Evolutionary conservation across 2,888 invertebrate genomes (phyloP).

Genomic region (Folsomia candida): DNA sequence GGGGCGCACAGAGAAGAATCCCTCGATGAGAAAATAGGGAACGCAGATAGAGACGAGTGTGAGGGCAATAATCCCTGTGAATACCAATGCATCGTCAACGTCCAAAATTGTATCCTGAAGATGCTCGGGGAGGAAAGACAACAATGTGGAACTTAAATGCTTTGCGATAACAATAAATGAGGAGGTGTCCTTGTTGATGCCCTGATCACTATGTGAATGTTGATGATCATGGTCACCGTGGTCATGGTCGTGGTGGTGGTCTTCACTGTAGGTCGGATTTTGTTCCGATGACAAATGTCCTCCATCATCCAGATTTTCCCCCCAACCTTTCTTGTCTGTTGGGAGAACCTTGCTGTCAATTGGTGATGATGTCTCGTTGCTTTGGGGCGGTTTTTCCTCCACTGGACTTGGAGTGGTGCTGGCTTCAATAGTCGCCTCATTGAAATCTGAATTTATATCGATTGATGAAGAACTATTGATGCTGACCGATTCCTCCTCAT

Average conservation of each 20-base stretch:
- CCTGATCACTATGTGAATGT: conserved; percentile 10
- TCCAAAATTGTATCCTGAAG: conserved; percentile 50
- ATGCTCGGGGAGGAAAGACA: conserved; percentile 47
- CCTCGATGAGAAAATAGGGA: conserved; percentile 48
- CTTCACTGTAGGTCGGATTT: neutral
- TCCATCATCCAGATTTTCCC: too few relatives aligned
- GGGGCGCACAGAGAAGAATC: conserved; percentile 39
- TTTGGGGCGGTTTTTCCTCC: neutral
- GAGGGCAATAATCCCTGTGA: conserved; percentile 50
- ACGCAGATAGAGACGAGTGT: conserved; percentile 50
- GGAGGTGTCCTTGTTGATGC: conserved; percentile 26
- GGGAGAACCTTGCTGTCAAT: neutral
- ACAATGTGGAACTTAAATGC: conserved; percentile 47
- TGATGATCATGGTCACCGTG: conserved; percentile 31
- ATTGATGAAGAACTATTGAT: neutral
- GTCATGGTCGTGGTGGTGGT: conserved; percentile 22
- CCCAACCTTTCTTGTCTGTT: neutral
- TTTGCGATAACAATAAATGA: conserved; percentile 43
- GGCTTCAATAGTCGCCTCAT: neutral
- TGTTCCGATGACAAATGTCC: neutral
- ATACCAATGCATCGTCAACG: conserved; percentile 48
- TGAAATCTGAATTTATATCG: too few relatives aligned
- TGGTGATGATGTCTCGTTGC: neutral
- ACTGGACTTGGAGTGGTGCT: neutral
- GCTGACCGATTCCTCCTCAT: too few relatives aligned